phyloP scores from a whole-genome alignment of 2,888 invertebrate species.

The Orchesellides sinensis region DNA sequence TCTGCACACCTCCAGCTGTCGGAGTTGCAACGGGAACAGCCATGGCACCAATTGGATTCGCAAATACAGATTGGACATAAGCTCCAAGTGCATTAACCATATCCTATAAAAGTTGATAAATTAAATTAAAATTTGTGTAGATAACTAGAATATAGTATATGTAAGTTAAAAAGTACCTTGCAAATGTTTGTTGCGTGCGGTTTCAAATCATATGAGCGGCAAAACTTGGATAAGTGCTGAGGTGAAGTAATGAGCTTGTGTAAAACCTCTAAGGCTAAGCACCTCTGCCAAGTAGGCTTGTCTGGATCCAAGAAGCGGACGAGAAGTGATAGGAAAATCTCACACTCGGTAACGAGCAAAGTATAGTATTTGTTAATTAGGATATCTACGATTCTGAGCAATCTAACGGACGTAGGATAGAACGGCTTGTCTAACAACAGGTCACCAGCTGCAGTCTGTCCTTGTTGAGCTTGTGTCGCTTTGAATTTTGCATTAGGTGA shows the following conservation, averaged over 20 bases:
- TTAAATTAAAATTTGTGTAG: constrained; percentile 2
- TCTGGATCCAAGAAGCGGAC: constrained; percentile 98
- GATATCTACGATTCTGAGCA: constrained; percentile 93
- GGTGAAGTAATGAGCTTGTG: constrained; percentile 96
- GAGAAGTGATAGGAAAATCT: constrained; percentile 97
- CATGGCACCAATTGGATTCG: constrained; percentile 80
- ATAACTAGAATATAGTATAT: background rate
- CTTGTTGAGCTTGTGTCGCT: constrained; percentile 80
- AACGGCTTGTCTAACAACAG: constrained; percentile 89
- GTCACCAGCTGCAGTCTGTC: constrained; percentile 80
- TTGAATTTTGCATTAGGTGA: constrained; percentile 99
- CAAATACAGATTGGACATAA: constrained; percentile 94
- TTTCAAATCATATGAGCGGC: constrained; percentile 96
- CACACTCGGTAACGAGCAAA: constrained; percentile 96
- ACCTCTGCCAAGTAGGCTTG: constrained; percentile 97
- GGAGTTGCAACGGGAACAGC: constrained; percentile 58
- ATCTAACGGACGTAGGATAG: constrained; percentile 97
- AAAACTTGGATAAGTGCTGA: constrained; percentile 91
- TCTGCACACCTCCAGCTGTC: constrained; percentile 58
- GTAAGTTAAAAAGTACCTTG: constrained; percentile 55
- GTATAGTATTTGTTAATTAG: constrained; percentile 95
- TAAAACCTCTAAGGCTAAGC: constrained; percentile 95
- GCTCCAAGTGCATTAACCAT: constrained; percentile 95
- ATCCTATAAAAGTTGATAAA: constrained; percentile 84
- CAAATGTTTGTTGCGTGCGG: constrained; percentile 92